Evolutionary conservation across 2,797 vertebrate species (phyloP).

Genomic region (Apodemus agrarius): DNA sequence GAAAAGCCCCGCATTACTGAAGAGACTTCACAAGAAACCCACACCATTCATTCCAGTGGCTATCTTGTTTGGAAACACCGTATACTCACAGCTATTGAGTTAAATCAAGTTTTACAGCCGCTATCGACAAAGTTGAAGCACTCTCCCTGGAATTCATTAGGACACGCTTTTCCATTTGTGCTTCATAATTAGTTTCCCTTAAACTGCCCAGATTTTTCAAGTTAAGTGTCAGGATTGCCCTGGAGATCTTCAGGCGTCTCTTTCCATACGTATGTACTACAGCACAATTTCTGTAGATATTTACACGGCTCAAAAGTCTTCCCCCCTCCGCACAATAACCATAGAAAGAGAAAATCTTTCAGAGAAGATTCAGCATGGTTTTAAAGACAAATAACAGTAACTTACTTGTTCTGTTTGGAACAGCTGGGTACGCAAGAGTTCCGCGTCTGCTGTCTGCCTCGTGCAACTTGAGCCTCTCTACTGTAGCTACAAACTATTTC

Average conservation of each 20-base stretch:
- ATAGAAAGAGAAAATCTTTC: constrained; percentile 81
- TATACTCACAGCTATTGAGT: constrained; percentile 62
- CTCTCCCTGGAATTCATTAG: constrained; percentile 71
- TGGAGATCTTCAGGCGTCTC: constrained; percentile 73
- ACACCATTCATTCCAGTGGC: constrained; percentile 59
- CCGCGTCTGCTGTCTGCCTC: constrained; percentile 90
- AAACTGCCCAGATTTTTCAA: constrained; percentile 80
- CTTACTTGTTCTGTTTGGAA: constrained; percentile 94
- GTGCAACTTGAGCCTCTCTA: constrained; percentile 89
- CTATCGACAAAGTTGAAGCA: constrained; percentile 65
- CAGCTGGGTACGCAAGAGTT: constrained; percentile 89
- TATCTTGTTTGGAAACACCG: constrained; percentile 69
- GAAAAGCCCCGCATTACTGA: constrained; percentile 45
- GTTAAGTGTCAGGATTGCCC: constrained; percentile 81
- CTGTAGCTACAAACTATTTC: constrained; percentile 90
- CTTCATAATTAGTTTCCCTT: constrained; percentile 77
- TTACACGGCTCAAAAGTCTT: constrained; percentile 69
- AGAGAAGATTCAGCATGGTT: constrained; percentile 78
- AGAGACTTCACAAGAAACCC: constrained; percentile 67
- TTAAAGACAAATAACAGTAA: constrained; percentile 89
- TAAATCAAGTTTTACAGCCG: constrained; percentile 61
- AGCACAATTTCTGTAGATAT: constrained; percentile 75
- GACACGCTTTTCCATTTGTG: constrained; percentile 71
- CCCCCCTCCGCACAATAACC: constrained; percentile 67
- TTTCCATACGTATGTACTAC: constrained; percentile 75